Conservation (phyloP, 1,140 invertebrate species). For the Littorina saxatilis region DNA sequence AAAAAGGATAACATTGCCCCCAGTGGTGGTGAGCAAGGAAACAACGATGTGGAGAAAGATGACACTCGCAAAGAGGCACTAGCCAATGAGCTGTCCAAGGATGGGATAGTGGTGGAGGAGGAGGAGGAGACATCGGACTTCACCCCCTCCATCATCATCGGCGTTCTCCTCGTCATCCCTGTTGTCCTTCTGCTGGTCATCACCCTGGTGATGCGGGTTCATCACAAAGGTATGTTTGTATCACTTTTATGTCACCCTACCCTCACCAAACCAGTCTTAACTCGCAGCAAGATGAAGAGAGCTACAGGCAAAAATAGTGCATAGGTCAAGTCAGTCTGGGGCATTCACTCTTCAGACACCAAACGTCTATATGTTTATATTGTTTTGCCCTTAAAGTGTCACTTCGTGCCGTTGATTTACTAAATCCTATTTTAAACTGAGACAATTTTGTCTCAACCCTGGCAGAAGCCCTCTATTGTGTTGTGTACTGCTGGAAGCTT, state of each 20-base stretch:
- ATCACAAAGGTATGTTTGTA: constrained; percentile 55
- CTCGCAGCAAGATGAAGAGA: too few species aligned
- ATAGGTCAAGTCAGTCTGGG: too few species aligned
- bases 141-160: constrained; percentile 57
- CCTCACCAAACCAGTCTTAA: too few species aligned
- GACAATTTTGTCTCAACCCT: too few species aligned
- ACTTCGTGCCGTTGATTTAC: too few species aligned
- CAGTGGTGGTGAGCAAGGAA: background rate
- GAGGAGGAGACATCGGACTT: constrained; percentile 20
- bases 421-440: too few species aligned
- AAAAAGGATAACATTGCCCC: background rate
- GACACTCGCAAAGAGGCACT: background rate
- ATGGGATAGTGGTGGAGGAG: constrained; percentile 32
- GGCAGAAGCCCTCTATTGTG: too few species aligned
- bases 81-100: constrained; percentile 8
- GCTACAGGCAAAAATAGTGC: too few species aligned
- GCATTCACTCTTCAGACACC: too few species aligned
- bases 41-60: background rate
- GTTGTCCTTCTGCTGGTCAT: constrained; percentile 58
- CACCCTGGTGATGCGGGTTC: constrained; percentile 51
- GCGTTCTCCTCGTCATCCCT: constrained; percentile 55
- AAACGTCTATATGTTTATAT: background rate
- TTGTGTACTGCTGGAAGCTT: too few species aligned
- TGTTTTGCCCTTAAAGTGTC: too few species aligned
- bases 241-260: too few species aligned